These are phyloP conservation scores for Phalacrocorax brasilianus DNA, from an alignment of 2,113 vertebrate species.

Conservation along the genomic window DNA sequence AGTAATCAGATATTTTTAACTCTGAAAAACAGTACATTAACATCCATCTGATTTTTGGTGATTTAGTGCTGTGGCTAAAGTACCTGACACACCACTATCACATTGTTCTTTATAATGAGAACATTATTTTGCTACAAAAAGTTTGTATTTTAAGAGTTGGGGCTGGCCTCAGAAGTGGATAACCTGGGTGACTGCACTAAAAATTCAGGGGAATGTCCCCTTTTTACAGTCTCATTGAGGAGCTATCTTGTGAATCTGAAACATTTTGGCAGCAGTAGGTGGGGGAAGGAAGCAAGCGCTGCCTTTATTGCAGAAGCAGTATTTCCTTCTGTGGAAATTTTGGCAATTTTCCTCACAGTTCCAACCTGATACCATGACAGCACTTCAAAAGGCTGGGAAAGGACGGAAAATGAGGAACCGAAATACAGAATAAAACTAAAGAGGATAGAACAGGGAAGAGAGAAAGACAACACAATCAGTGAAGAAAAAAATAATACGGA, in stretches of 20 bases:
- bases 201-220: neutral
- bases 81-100: slow-evolving; percentile 60
- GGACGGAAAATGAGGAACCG: neutral
- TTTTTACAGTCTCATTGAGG: neutral
- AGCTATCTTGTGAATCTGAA: neutral
- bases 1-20: slow-evolving; percentile 61
- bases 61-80: slow-evolving; percentile 59
- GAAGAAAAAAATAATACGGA: neutral
- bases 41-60: slow-evolving; percentile 58
- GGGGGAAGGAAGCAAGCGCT: neutral
- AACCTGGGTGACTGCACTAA: neutral
- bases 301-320: neutral
- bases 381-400: neutral
- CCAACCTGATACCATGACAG: neutral
- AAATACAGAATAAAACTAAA: neutral
- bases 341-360: neutral
- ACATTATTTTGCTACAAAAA: slow-evolving; percentile 57
- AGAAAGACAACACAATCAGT: neutral
- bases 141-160: neutral
- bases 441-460: neutral
- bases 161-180: neutral
- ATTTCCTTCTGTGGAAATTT: neutral
- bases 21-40: slow-evolving; percentile 67
- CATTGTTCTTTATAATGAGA: slow-evolving; percentile 56
- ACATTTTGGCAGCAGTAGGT: neutral